A percentile compares a stretch with the other conserved stretches of the same genome.
Evolutionary conservation across 2,888 invertebrate species (phyloP).

Genomic region (Gibbula magus): DNA sequence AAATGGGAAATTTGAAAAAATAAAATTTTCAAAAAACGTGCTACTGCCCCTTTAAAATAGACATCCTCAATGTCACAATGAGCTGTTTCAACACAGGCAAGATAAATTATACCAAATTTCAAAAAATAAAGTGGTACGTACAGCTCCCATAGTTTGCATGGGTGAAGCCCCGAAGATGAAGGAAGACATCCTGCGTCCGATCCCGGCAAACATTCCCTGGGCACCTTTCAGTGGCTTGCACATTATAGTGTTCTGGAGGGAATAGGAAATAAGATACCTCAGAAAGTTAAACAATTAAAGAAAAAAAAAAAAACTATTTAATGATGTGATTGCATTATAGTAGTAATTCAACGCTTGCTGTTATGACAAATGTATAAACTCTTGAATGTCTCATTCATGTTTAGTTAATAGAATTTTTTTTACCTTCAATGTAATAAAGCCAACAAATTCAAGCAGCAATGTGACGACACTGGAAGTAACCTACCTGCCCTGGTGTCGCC

Average conservation of each 20-base stretch:
- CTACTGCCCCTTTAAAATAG: too few species aligned
- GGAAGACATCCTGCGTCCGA: conserved; percentile 87
- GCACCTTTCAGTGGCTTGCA: conserved; percentile 72
- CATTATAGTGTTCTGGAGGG: conserved; percentile 73
- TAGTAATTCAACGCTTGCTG: background rate
- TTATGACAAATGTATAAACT: background rate
- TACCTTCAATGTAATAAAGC: too few species aligned
- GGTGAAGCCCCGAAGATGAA: conserved; percentile 84
- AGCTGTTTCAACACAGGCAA: conserved; percentile 8
- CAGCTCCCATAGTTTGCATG: conserved; percentile 71
- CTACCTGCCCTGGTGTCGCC: conserved; percentile 81
- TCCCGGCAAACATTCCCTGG: conserved; percentile 84
- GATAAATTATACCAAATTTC: background rate
- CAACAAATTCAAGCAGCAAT: background rate
- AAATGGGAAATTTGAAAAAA: too few species aligned
- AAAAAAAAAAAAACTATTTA: background rate
- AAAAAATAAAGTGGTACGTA: conserved; percentile 43
- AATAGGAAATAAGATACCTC: too few species aligned
- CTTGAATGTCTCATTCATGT: background rate
- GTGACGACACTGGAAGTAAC: background rate
- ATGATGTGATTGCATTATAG: background rate
- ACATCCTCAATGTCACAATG: background rate
- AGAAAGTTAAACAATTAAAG: background rate
- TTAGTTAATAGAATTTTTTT: too few species aligned
- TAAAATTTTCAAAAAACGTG: too few species aligned